Base-by-base conservation (phyloP, 2,113 vertebrate genomes). In the Microcebus jonahi region DNA sequence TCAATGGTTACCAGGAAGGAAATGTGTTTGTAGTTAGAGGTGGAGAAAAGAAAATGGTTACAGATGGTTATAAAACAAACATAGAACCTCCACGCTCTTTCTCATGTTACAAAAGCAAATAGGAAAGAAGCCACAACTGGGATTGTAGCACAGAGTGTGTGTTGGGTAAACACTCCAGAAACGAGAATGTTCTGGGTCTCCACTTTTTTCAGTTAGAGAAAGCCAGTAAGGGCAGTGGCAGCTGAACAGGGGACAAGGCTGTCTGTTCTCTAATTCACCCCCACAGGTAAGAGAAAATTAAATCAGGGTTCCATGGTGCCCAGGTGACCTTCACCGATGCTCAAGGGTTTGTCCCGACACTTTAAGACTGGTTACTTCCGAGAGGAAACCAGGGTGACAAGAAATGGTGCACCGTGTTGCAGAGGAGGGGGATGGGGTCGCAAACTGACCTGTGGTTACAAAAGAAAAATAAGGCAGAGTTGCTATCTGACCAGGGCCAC, bases 61-160 rank as follows among this genome's bases (percentile, higher is more conserved):
- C 8, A 84, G 76, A 86, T 97, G 97, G 86, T 98, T 98, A 98
- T 97, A 97, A 98, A 98, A 98, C 97, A 98, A 98, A 97, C 50
- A 68, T 27, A 20, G 90, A 92, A 61, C 90, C 55, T 97, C 81
- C 92, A 89, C 13, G 77, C 75, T 94, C 94, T 96, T 98, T 98
- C 96, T 98, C 53, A 13, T 96, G 95, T 99, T 98, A 97, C 97
- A 96, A 98, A 95, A 98, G 59, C 96, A 98, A 98, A 98, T 92
- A 98, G 95, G 67, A 95, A 95, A 90, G 96, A 68, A 82, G 65
- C 17, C 18, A 25, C 17, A 91, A 7, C 89, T 95, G n/a, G 93
- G 50, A 97, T 48, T 96, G 82, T 96, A 82, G 96, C 65, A 75
- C 45, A 77, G 93, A 90, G 45, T 84, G 42, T 98, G 90, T 98